Conservation (phyloP, 2,888 invertebrate species). For the Capitulum mitella region DNA sequence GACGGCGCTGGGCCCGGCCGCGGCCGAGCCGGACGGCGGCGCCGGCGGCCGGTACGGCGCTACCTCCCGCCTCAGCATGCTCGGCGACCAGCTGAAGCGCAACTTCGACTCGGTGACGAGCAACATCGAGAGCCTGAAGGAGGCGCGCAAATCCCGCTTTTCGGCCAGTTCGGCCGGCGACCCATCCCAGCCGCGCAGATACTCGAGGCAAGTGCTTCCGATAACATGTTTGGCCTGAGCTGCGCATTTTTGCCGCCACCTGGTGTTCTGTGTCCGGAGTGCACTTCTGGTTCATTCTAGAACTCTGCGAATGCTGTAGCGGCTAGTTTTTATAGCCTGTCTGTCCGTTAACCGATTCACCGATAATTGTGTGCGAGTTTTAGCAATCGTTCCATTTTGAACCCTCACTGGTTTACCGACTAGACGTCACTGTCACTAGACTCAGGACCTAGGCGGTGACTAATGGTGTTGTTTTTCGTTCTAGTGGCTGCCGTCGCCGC, state of each 20-base stretch:
- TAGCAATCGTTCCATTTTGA: neutral
- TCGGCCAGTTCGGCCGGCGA: neutral
- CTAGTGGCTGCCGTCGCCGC: neutral
- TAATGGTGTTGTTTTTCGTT: neutral
- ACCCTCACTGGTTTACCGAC: neutral
- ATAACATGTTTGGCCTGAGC: too few relatives aligned
- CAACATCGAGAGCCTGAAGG: slow-evolving; percentile 23
- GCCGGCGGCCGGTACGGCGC: too few relatives aligned
- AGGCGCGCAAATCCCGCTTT: neutral
- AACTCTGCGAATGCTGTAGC: neutral
- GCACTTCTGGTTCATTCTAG: neutral
- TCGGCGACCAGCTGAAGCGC: slow-evolving; percentile 17
- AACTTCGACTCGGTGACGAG: slow-evolving; percentile 8
- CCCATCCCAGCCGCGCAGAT: neutral
- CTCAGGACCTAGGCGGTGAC: neutral
- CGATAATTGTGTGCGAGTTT: neutral
- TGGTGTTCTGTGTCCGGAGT: too few relatives aligned
- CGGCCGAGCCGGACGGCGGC: neutral
- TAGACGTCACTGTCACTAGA: neutral
- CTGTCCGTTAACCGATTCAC: neutral
- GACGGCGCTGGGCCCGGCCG: slow-evolving; percentile 1
- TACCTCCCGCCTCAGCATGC: neutral
- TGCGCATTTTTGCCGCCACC: neutral
- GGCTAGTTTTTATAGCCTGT: neutral
- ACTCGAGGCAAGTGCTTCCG: neutral